Conservation (phyloP, 2,797 vertebrate species). For the Urophycis tenuis region DNA sequence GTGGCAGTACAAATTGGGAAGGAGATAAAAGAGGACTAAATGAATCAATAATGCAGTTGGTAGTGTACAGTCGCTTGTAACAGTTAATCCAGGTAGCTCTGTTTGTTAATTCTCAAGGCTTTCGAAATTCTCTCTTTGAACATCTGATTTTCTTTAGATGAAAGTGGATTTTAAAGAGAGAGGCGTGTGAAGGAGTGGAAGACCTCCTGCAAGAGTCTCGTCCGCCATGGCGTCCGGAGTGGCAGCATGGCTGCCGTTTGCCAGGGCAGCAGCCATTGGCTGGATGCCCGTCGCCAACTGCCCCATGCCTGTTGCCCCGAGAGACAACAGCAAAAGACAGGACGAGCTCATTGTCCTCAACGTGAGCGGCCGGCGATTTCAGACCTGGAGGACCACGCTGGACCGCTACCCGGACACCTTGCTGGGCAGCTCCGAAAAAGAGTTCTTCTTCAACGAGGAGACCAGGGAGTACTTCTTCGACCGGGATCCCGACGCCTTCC, state of each 20-base stretch:
- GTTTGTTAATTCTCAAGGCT: slow-evolving; percentile 6
- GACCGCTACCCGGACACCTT: slow-evolving; percentile 95
- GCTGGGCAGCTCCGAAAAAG: slow-evolving; percentile 94
- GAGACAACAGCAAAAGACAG: slow-evolving; percentile 84
- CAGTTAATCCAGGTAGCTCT: neutral
- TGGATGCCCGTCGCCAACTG: slow-evolving; percentile 99
- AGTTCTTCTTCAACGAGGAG: slow-evolving; percentile 98
- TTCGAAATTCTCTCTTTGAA: slow-evolving; percentile 21
- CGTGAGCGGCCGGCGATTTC: slow-evolving; percentile 90
- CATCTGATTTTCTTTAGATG: slow-evolving; percentile 65
- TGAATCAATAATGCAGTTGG: neutral
- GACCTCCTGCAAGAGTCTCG: neutral
- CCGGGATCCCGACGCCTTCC: slow-evolving; percentile 92
- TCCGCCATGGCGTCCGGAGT: slow-evolving; percentile 87
- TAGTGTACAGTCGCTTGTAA: neutral
- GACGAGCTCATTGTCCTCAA: slow-evolving; percentile 94
- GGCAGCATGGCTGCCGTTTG: slow-evolving; percentile 95
- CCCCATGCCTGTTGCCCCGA: slow-evolving; percentile 89
- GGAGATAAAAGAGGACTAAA: slow-evolving; percentile 1
- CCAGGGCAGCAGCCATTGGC: slow-evolving; percentile 93
- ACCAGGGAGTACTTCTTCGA: slow-evolving; percentile 99
- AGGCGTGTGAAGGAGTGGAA: slow-evolving; percentile 41
- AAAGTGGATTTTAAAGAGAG: slow-evolving; percentile 51
- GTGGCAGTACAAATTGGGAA: slow-evolving; percentile 24
- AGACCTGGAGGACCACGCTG: slow-evolving; percentile 96